phyloP scores from a whole-genome alignment of 2,888 invertebrate species.

The Melanostoma scalare region DNA sequence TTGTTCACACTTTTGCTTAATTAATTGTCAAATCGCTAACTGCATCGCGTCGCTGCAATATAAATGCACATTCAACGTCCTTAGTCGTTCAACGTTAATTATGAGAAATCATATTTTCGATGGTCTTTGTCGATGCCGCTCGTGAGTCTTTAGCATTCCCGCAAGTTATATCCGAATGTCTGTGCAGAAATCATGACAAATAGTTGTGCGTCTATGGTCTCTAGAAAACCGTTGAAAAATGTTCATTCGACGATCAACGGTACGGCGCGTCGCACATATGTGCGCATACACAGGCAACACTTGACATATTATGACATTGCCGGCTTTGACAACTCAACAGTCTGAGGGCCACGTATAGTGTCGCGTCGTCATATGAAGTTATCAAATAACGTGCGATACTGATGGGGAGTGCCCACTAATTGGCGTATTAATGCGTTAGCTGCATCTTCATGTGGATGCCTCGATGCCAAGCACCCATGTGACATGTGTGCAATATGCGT shows the following conservation, averaged over 20 bases:
- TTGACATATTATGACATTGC: slow-evolving; percentile 67
- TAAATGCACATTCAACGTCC: slow-evolving; percentile 27
- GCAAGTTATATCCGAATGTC: slow-evolving; percentile 10
- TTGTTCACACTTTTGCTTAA: slow-evolving; percentile 82
- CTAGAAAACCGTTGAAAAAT: slow-evolving; percentile 61
- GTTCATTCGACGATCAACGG: slow-evolving; percentile 54
- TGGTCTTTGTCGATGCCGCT: slow-evolving; percentile 59
- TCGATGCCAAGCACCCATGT: slow-evolving; percentile 65
- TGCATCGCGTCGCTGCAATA: slow-evolving; percentile 57
- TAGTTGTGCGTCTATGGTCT: slow-evolving; percentile 51
- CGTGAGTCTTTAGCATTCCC: slow-evolving; percentile 1
- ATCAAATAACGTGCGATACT: slow-evolving; percentile 68
- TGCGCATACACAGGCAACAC: slow-evolving; percentile 26
- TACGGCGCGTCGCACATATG: slow-evolving; percentile 41
- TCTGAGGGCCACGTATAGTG: slow-evolving; percentile 9
- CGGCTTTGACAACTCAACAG: slow-evolving; percentile 71
- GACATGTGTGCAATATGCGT: slow-evolving; percentile 51
- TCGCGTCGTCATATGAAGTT: slow-evolving; percentile 54
- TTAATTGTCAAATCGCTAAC: slow-evolving; percentile 81
- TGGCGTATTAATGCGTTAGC: slow-evolving; percentile 71
- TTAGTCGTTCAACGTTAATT: slow-evolving; percentile 57
- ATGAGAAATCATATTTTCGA: slow-evolving; percentile 59
- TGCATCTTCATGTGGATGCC: slow-evolving; percentile 49
- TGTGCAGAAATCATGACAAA: slow-evolving; percentile 62
- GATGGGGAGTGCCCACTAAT: slow-evolving; percentile 71